Evolutionary conservation across 2,888 invertebrate genomes (phyloP).

Genomic region (Oligia latruncula): DNA sequence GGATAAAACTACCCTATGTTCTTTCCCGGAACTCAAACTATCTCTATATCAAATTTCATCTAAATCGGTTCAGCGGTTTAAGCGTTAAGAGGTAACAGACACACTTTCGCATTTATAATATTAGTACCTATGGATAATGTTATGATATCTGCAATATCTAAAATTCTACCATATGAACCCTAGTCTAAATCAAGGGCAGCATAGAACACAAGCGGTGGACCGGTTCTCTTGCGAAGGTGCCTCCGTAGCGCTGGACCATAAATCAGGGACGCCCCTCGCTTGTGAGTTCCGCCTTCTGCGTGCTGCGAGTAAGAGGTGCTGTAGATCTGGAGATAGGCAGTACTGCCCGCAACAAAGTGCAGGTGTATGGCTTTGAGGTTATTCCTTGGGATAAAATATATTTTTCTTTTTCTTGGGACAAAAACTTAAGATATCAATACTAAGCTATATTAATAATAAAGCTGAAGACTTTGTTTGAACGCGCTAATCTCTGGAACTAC

Average conservation of each 20-base stretch:
- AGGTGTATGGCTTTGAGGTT: slow-evolving; percentile 20
- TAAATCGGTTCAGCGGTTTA: no score
- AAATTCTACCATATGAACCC: not conserved
- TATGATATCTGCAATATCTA: not conserved
- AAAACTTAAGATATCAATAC: no score
- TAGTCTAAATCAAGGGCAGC: slow-evolving; percentile 13
- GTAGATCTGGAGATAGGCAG: slow-evolving; percentile 41
- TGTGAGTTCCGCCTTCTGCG: slow-evolving; percentile 66
- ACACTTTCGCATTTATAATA: no score
- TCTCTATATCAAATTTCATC: no score
- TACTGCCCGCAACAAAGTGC: slow-evolving; percentile 7
- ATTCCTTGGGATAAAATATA: not conserved
- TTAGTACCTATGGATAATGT: no score
- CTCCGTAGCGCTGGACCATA: slow-evolving; percentile 58
- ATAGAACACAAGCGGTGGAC: slow-evolving; percentile 31
- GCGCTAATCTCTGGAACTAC: no score
- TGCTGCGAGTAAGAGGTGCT: slow-evolving; percentile 53
- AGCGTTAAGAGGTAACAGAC: no score
- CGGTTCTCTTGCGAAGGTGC: slow-evolving; percentile 52
- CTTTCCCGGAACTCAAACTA: no score
- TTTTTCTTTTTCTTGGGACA: no score
- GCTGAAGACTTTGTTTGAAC: no score
- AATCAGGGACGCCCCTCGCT: slow-evolving; percentile 65
- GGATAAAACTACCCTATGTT: no score
- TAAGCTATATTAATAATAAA: no score